Conservation (phyloP, 2,888 invertebrate genomes). For the Ptychoptera contaminata region DNA sequence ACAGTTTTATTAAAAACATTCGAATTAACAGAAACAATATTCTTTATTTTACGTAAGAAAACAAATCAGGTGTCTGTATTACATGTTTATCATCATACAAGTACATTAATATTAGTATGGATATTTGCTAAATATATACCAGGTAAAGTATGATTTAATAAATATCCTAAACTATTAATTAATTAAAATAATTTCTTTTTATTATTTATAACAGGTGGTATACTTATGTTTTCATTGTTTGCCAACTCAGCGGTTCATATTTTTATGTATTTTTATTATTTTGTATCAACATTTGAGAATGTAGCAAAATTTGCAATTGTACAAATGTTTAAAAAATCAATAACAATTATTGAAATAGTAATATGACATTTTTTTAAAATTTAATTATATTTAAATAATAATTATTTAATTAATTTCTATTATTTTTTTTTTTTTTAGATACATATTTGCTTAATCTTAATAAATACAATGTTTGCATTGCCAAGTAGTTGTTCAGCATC, state of each 20-base stretch:
- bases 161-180: too few relatives aligned
- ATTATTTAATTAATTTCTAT: not conserved
- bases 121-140: not conserved
- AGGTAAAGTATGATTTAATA: too few relatives aligned
- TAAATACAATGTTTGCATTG: constrained; percentile 38
- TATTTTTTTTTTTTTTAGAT: constrained; percentile 32
- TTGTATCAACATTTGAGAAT: constrained; percentile 20
- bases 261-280: constrained; percentile 53
- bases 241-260: constrained; percentile 46
- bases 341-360: not conserved
- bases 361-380: not conserved
- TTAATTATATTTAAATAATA: not conserved
- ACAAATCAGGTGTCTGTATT: constrained; percentile 43
- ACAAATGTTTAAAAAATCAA: not conserved
- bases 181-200: too few relatives aligned
- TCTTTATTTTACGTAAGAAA: constrained; percentile 30
- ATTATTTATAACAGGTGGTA: constrained; percentile 38
- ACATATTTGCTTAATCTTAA: constrained; percentile 42
- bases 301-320: constrained; percentile 23
- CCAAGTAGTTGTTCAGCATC: constrained; percentile 39
- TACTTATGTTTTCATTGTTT: constrained; percentile 34
- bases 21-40: constrained; percentile 48
- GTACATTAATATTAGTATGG: constrained; percentile 42
- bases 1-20: constrained; percentile 34
- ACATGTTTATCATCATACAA: constrained; percentile 50